phyloP scores from a whole-genome alignment of 2,888 invertebrate genomes.

The Agrotis exclamationis region DNA sequence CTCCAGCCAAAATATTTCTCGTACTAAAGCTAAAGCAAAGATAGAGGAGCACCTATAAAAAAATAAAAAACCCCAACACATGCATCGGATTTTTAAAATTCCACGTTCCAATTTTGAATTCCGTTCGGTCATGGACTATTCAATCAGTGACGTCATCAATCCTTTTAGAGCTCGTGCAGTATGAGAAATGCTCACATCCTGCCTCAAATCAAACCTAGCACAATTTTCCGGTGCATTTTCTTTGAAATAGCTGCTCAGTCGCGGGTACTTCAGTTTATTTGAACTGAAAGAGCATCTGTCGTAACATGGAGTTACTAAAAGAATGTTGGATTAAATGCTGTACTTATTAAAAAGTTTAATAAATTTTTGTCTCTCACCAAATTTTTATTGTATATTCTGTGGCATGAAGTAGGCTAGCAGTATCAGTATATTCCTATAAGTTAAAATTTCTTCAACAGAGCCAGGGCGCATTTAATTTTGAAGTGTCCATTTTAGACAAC shows the following conservation, averaged over 20 bases:
- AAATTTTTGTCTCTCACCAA: too few relatives aligned
- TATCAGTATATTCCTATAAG: too few relatives aligned
- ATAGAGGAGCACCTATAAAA: not conserved
- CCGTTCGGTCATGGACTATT: not conserved
- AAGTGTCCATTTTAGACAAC: too few relatives aligned
- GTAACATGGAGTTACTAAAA: constrained; percentile 35
- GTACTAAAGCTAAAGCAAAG: not conserved
- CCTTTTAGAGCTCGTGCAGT: not conserved
- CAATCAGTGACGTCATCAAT: not conserved
- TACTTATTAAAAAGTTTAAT: too few relatives aligned
- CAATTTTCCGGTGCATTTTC: constrained; percentile 37
- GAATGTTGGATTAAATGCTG: too few relatives aligned
- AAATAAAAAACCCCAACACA: not conserved
- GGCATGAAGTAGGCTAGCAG: too few relatives aligned
- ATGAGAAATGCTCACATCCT: not conserved
- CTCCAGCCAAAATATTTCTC: not conserved
- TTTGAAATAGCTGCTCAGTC: constrained; percentile 20
- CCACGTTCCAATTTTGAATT: too few relatives aligned
- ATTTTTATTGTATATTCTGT: too few relatives aligned
- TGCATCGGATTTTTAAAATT: not conserved
- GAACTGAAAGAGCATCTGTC: constrained; percentile 40
- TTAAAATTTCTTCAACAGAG: too few relatives aligned
- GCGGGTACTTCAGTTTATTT: constrained; percentile 36
- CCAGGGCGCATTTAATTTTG: too few relatives aligned
- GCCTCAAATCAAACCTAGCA: constrained; percentile 13